phyloP scores from a whole-genome alignment of 2,113 vertebrate genomes.

The Melospiza melodia region DNA sequence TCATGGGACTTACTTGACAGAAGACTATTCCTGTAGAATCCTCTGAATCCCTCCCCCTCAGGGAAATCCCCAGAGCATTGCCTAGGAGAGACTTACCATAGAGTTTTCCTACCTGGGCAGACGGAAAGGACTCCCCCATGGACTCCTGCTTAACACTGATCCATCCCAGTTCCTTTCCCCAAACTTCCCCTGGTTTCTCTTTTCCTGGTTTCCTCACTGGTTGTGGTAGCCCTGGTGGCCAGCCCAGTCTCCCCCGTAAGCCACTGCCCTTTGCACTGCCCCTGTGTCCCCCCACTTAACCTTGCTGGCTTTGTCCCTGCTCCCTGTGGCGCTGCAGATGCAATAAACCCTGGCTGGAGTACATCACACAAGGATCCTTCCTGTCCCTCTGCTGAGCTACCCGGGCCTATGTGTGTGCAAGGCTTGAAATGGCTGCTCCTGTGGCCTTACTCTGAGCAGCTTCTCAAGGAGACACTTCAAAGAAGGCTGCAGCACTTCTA shows the following conservation, averaged over 20 bases:
- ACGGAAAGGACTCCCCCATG: background rate
- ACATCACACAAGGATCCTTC: background rate
- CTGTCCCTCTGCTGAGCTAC: background rate
- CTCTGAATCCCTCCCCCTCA: background rate
- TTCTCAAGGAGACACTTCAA: background rate
- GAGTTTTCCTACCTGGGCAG: background rate
- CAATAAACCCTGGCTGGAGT: background rate
- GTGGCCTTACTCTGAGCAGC: rapidly evolving
- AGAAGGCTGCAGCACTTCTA: background rate
- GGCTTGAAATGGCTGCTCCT: background rate
- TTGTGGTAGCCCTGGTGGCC: background rate
- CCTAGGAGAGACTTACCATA: background rate
- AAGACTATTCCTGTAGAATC: background rate
- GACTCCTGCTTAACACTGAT: background rate
- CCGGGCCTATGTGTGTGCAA: background rate
- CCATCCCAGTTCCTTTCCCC: background rate
- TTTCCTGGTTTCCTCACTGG: background rate
- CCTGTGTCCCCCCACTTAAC: background rate
- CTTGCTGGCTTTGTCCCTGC: background rate
- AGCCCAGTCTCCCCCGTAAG: background rate
- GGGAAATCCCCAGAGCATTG: background rate
- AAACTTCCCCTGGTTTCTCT: background rate
- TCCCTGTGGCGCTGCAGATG: background rate
- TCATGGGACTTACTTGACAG: rapidly evolving
- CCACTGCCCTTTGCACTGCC: background rate